Evolutionary conservation across 2,888 invertebrate genomes (phyloP), one percentile per base, ranked within the genome.

Genomic region (Lydus trimaculatus): DNA sequence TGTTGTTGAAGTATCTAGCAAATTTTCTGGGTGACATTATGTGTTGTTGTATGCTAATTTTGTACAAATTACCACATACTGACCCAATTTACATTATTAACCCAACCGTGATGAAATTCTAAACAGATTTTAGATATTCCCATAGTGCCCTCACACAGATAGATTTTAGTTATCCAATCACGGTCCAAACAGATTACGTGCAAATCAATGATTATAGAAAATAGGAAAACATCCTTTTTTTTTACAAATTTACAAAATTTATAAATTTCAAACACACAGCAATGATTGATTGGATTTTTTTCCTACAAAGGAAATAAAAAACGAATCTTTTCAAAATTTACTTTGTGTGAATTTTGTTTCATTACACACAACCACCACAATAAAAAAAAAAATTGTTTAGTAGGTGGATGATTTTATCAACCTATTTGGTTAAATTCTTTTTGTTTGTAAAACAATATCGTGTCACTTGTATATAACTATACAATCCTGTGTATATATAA

Each of bases 31-130:
- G 2, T 23, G 20, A 48, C 20, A 48, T 48, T 48, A 17, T 20
- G 20, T 48, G n/a, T n/a, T n/a, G 17, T 17, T 17, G 7, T 48
- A 17, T 20, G 67, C 76, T 77, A 77, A 77, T 77, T 77, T 74
- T 74, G 72, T 75, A 69, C 76, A 75, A 77, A 77, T 77, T 77
- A 76, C 76, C 77, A 76, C 76, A 77, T 75, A 76, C 72, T 67
- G 69, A 72, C 67, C 71, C 67, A 73, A 75, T 72, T 73, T 73
- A 70, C 70, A 69, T 69, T 64, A 73, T 43, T 6, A 43, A 73
- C 70, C 72, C 67, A 69, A 58, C 67, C 67, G 70, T 69, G 71
- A 71, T 71, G 74, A 69, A 69, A 72, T 72, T 67, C 67, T 69
- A 71, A 63, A 69, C 69, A 70, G 43, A 69, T 71, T 69, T 62